Conservation (phyloP, 1,140 invertebrate genomes). For the Gonatopus flavifemur region DNA sequence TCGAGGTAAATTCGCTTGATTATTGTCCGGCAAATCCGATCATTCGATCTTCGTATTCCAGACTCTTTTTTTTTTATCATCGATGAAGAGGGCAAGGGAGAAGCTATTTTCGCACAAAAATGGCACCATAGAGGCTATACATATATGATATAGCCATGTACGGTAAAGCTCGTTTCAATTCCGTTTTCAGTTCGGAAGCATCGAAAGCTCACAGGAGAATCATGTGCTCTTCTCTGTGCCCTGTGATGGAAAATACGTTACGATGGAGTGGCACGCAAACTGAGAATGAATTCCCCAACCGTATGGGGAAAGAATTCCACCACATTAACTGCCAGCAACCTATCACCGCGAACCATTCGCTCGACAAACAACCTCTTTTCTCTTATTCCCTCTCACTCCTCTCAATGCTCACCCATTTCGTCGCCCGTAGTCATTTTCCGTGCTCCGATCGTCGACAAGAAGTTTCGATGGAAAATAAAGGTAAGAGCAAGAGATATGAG, state of each 20-base stretch:
- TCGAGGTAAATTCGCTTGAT: slow-evolving; percentile 23
- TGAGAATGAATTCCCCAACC: slow-evolving; percentile 38
- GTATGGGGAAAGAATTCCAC: slow-evolving; percentile 25
- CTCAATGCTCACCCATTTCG: neutral
- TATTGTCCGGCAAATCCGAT: slow-evolving; percentile 28
- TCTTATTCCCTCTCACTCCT: neutral
- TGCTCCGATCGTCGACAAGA: too few relatives aligned
- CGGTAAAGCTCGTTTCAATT: too few relatives aligned
- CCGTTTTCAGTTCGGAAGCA: too few relatives aligned
- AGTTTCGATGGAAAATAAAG: too few relatives aligned
- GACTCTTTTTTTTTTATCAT: too few relatives aligned
- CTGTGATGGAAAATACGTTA: slow-evolving; percentile 43
- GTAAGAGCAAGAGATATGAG: too few relatives aligned
- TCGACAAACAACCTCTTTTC: slow-evolving; percentile 31
- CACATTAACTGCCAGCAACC: slow-evolving; percentile 37
- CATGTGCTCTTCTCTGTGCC: too few relatives aligned
- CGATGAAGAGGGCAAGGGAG: too few relatives aligned
- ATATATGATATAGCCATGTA: too few relatives aligned
- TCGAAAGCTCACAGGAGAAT: slow-evolving; percentile 13
- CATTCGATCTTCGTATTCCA: too few relatives aligned
- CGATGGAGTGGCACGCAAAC: slow-evolving; percentile 40
- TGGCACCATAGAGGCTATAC: too few relatives aligned
- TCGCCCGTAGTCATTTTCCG: too few relatives aligned
- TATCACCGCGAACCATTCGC: slow-evolving; percentile 32
- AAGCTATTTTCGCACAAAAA: slow-evolving; percentile 28